Evolutionary conservation across 2,888 invertebrate genomes (phyloP), one percentile per base, ranked within the genome.

Genomic region (Eremobia ochroleuca): DNA sequence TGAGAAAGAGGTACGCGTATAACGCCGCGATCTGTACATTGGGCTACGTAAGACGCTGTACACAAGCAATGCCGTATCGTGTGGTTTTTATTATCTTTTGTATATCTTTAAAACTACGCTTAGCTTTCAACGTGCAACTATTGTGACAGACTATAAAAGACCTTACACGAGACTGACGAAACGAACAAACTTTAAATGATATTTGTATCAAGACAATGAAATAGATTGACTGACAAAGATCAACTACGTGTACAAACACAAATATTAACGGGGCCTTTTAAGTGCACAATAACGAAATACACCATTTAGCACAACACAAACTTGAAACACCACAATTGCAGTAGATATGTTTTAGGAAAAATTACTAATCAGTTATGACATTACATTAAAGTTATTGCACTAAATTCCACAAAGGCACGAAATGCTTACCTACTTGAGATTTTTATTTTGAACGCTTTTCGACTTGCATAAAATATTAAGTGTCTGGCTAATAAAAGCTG

Each of bases 1-100:
- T 97, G 99, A 99, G 97, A 98, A 98, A 97, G 99, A 99, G 99
- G 99, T 99, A 98, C 95, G 93, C 92, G 94, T 91, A 90, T 77
- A 69, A 87, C 85, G 90, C 89, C 93, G 92, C 94, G 92, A 91
- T 90, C 90, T 96, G 95, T 96, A 95, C 91, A 95, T 95, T 94
- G 91, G 92, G 95, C 95, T 93, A 92, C 90, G 89, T 91, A 92
- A 91, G 90, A 92, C 93, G 96, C 96, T 96, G 96, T 96, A 96
- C 94, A 96, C 96, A 94, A 92, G 93, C 94, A 95, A 94, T 93
- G 94, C 94, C 92, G 93, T 94, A 93, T 92, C 92, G 92, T 94
- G 95, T 96, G 96, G 94, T 94, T 94, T 93, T 91, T 88, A 82
- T 84, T 83, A 76, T 89, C 87, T 91, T 91, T 93, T 93, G 90